Evolutionary conservation across 1,140 invertebrate genomes (phyloP).

Genomic region (Zaprionus tsacasi): DNA sequence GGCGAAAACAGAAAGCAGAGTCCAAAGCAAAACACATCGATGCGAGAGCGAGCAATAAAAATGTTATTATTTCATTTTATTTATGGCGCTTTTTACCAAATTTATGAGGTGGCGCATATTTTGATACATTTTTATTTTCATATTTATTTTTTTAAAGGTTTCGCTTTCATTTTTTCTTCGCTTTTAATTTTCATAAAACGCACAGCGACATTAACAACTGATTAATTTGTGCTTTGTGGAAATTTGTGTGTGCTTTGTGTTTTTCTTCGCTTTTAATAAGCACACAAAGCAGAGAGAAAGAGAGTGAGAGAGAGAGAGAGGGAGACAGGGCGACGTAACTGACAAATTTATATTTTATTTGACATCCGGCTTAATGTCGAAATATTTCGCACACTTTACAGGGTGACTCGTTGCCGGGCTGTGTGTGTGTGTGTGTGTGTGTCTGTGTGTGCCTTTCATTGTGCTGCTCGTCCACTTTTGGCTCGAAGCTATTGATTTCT

Average conservation of each 20-base stretch:
- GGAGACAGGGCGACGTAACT: slow-evolving; percentile 64
- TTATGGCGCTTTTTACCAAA: slow-evolving; percentile 79
- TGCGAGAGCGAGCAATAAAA: slow-evolving; percentile 73
- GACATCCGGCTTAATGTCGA: slow-evolving; percentile 72
- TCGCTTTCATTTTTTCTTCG: neutral
- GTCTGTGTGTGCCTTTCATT: slow-evolving; percentile 45
- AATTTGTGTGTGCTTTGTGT: slow-evolving; percentile 36
- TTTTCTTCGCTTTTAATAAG: slow-evolving; percentile 32
- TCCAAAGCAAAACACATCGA: slow-evolving; percentile 20
- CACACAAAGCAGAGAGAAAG: slow-evolving; percentile 12
- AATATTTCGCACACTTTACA: slow-evolving; percentile 64
- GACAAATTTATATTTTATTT: slow-evolving; percentile 84
- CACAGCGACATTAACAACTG: slow-evolving; percentile 42
- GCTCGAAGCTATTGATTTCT: slow-evolving; percentile 75
- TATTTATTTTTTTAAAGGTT: neutral
- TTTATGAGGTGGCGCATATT: slow-evolving; percentile 80
- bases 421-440: slow-evolving; percentile 25
- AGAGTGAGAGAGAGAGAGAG: slow-evolving; percentile 14
- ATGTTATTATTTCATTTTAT: slow-evolving; percentile 83
- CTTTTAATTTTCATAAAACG: slow-evolving; percentile 51
- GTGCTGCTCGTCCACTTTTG: slow-evolving; percentile 45
- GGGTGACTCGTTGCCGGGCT: neutral
- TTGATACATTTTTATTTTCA: slow-evolving; percentile 68
- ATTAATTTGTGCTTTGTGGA: slow-evolving; percentile 37
- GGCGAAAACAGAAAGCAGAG: slow-evolving; percentile 2